Percentiles rank a stretch among this genome's conserved stretches.
Evolutionary conservation across 2,888 invertebrate species (phyloP).

Genomic region (Oligia fasciuncula): DNA sequence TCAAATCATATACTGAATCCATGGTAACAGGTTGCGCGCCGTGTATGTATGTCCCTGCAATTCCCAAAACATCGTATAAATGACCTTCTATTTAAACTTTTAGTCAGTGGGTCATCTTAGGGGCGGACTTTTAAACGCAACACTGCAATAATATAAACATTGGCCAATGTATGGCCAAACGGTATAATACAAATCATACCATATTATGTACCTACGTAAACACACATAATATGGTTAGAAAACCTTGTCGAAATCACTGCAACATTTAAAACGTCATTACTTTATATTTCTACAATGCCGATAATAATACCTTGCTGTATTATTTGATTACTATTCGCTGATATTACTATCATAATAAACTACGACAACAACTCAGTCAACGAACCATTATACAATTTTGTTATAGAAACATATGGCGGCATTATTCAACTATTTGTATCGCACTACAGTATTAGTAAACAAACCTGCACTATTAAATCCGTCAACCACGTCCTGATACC

Average conservation of each 20-base stretch:
- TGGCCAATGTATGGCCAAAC: neutral
- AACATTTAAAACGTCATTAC: conserved; percentile 30
- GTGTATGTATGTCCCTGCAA: too few species aligned
- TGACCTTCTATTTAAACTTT: neutral
- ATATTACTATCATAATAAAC: conserved; percentile 46
- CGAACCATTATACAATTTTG: conserved; percentile 56
- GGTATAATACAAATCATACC: neutral
- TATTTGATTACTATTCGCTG: conserved; percentile 27
- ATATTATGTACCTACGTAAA: neutral
- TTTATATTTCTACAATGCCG: conserved; percentile 20
- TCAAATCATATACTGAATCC: neutral
- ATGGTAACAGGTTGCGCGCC: too few species aligned
- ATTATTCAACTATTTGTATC: conserved; percentile 31
- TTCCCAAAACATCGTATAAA: neutral
- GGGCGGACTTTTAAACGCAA: neutral
- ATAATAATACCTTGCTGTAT: conserved; percentile 15
- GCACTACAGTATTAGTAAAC: conserved; percentile 50
- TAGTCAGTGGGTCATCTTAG: too few species aligned
- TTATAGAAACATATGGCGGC: conserved; percentile 41
- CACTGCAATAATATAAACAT: neutral
- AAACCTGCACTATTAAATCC: conserved; percentile 80
- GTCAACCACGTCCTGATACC: conserved; percentile 82
- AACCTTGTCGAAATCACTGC: conserved; percentile 17
- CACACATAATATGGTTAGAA: neutral
- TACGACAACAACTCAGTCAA: conserved; percentile 46